Evolutionary conservation across 2,888 invertebrate species (phyloP), one percentile per base, ranked within the genome.

Genomic region (Ceraclea dissimilis): DNA sequence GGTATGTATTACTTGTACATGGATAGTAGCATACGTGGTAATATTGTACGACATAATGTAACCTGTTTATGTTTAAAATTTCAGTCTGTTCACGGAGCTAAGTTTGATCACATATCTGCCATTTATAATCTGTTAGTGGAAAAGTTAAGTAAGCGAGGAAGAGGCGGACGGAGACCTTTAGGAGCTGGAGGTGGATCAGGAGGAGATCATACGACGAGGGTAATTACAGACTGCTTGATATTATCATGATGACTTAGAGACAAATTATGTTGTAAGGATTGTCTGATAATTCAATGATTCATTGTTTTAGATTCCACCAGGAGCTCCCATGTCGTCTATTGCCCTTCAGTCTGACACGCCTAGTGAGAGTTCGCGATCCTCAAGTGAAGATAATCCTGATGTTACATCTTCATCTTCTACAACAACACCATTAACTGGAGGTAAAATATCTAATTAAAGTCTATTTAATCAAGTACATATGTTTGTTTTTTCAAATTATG

Each of bases 21-120:
- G 26, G 5, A n/a, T n/a, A 10, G 10, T 26, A 26, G 26, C 10
- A 10, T 26, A 26, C 26, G 10, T 26, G 10, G 10, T 10, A 26
- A 26, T 26, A 26, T 26, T 26, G n/a, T 26, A 10, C 26, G 10
- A 26, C 10, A 10, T 26, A 10, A 6, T 10, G 10, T 10, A 6
- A 26, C 4, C 5, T 26, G 26, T 26, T 10, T 4, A 6, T 26
- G 10, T 26, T 26, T 26, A 26, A 4, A 8, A 4, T 70, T 64
- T 50, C 80, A 90, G 82, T 88, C 93, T 19, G 85, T 96, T 52
- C 84, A 86, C 67, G 87, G 86, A 64, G 85, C 88, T 66, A 81
- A 88, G 2, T 96, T 92, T 71, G 94, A 96, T 73, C 93, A 93
- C 75, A 88, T 93, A 64, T 91, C 91, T 65, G 95, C 95, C 63